A percentile compares a stretch with the other conserved stretches of the same genome.
Conservation (phyloP, 2,797 vertebrate genomes). For the Catharus ustulatus region DNA sequence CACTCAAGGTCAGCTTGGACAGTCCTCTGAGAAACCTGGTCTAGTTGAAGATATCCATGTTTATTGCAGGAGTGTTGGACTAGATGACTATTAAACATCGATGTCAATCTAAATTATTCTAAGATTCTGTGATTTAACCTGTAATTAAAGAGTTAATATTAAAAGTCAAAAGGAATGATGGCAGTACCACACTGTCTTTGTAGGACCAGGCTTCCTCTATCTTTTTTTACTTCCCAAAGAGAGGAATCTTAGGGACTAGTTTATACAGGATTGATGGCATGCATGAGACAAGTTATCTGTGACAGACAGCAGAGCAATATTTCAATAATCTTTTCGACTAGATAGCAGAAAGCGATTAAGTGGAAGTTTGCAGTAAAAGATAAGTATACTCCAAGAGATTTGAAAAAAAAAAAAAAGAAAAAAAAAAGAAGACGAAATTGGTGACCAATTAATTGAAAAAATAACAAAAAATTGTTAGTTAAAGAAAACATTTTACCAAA, state of each 20-base stretch:
- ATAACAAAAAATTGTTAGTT: background rate
- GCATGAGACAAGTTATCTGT: background rate
- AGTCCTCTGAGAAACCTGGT: background rate
- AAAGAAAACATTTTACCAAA: background rate
- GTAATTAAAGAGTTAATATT: background rate
- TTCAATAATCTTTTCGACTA: background rate
- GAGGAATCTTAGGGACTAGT: background rate
- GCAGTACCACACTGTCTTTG: background rate
- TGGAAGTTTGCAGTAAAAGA: background rate
- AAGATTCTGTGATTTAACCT: background rate
- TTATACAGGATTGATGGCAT: background rate
- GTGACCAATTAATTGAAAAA: background rate
- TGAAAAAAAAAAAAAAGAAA: background rate
- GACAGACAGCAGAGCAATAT: background rate
- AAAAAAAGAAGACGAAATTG: background rate
- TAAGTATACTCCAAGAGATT: background rate
- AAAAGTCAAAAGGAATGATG: background rate
- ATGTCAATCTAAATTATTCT: background rate
- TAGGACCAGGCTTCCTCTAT: background rate
- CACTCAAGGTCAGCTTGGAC: background rate
- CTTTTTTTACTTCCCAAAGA: background rate
- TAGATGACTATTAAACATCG: background rate
- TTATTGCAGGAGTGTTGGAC: background rate
- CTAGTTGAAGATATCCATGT: background rate
- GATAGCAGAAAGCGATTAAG: background rate